A percentile compares a stretch with the other conserved stretches of the same genome.
Evolutionary conservation across 2,797 vertebrate genomes (phyloP).

Genomic region (Propithecus perrieri): DNA sequence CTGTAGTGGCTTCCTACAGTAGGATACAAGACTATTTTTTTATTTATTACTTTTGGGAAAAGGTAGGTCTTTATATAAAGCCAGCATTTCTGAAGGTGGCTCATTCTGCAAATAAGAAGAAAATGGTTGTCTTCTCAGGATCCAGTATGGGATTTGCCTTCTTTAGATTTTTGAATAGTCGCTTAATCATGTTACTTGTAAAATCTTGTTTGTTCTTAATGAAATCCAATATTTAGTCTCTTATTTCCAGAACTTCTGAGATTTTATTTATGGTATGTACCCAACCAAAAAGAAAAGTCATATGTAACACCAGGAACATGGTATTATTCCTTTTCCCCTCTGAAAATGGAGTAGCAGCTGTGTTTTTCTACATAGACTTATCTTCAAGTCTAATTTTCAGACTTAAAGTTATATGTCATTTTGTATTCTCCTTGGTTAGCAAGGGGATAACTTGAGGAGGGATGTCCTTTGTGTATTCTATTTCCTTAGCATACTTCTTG

Average conservation of each 20-base stretch:
- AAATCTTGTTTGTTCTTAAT: background rate
- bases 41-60: background rate
- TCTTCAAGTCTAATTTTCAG: background rate
- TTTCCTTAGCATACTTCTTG: background rate
- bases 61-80: background rate
- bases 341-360: background rate
- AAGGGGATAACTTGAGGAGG: background rate
- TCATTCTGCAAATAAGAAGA: background rate
- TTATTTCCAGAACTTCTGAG: background rate
- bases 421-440: background rate
- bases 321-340: background rate
- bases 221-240: background rate
- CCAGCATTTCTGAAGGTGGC: background rate
- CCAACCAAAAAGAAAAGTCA: background rate
- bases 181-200: background rate
- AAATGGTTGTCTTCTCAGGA: background rate
- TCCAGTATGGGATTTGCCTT: background rate
- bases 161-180: background rate
- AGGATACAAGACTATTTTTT: background rate
- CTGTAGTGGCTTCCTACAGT: background rate
- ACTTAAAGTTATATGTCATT: background rate
- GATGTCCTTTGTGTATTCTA: background rate
- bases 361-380: background rate
- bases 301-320: background rate
- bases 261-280: too few relatives aligned